Evolutionary conservation across 2,888 invertebrate species (phyloP).

Genomic region (Chrysodeixis includens): DNA sequence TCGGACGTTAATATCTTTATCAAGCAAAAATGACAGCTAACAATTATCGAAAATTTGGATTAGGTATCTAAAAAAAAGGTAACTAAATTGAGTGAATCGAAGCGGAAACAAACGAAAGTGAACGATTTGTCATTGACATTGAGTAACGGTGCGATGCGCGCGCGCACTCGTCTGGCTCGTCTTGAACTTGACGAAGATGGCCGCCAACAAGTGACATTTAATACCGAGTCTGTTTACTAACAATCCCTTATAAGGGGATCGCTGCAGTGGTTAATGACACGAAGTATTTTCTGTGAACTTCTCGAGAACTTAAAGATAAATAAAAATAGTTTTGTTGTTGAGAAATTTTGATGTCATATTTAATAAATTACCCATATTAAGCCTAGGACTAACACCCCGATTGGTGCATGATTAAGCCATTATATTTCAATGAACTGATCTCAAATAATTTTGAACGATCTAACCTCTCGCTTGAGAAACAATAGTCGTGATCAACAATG

Average conservation of each 20-base stretch:
- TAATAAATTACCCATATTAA: neutral
- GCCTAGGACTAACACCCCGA: no score
- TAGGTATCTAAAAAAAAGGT: constrained; percentile 21
- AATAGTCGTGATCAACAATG: constrained; percentile 65
- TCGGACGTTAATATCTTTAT: neutral
- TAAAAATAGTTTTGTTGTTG: neutral
- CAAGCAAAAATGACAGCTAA: neutral
- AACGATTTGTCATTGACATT: constrained; percentile 81
- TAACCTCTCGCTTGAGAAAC: constrained; percentile 57
- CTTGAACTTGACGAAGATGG: constrained; percentile 81
- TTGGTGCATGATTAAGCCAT: neutral
- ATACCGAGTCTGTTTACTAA: constrained; percentile 56
- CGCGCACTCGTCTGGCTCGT: constrained; percentile 69
- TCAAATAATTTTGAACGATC: constrained; percentile 35
- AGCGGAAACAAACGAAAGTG: constrained; percentile 76
- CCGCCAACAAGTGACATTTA: constrained; percentile 72
- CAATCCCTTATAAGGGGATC: constrained; percentile 28
- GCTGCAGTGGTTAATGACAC: neutral
- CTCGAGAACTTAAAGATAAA: no score
- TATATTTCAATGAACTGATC: constrained; percentile 27
- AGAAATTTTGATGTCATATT: neutral
- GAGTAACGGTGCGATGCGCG: constrained; percentile 68
- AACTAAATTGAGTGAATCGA: constrained; percentile 48
- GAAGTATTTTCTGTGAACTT: neutral
- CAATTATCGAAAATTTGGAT: constrained; percentile 1